Base-by-base conservation (phyloP, 92 coral and sea anemone species). In the Diadumene lineata region DNA sequence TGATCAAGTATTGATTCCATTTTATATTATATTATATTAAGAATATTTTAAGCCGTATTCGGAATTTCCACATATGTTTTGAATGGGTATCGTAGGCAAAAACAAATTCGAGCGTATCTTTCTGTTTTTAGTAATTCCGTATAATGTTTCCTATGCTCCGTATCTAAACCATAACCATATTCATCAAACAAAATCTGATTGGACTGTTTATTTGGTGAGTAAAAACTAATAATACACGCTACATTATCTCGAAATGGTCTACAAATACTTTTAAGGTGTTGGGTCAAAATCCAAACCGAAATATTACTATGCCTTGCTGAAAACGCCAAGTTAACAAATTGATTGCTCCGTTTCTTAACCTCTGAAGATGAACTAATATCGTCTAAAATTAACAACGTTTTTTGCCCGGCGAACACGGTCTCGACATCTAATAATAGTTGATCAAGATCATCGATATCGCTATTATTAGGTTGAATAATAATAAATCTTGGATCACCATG, bases 221-320 rank as follows among this genome's bases (percentile, higher is more conserved):
- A 75, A 34, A 78, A 78, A 31, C 74, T 0, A 19, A 77, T 55
- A 19, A 77, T 64, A 50, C 82, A 77, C 22, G 75, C 75, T 26
- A 78, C 74, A 23, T 76, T 76, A n/a, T 75, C 80, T 4, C 77
- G 43, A 44, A 72, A 72, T 16, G 77, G 77, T 48, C 53, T 72
- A 3, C 72, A 53, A 9, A 75, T 60, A 0, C 34, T 15, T n/a
- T 58, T 67, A 26, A 77, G 25, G 26, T 77, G 82, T n/a, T 77
- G 82, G 2, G 82, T 67, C 11, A 77, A 33, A 25, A 77, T 75
- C 82, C 82, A 77, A 0, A 77, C 82, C 4, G 56, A 48, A 10
- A 77, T 2, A 0, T 64, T 74, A 0, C 0, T 9, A 28, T 77
- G 66, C 0, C 76, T 2, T 31, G 75, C 76, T 1, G 76, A 66